Conservation (phyloP, 2,113 vertebrate species). For the Campylomormyrus numenius region DNA sequence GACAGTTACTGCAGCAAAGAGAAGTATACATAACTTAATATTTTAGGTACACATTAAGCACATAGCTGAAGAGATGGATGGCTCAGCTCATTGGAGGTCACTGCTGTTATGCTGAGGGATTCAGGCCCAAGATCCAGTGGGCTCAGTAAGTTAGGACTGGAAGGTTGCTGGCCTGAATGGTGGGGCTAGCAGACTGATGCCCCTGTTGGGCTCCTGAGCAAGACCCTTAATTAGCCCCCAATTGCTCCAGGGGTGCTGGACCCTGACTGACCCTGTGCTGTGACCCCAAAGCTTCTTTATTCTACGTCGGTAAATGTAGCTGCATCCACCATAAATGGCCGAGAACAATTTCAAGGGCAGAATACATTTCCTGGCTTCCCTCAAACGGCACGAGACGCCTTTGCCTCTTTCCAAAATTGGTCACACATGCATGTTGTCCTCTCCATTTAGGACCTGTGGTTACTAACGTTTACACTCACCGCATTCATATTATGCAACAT, state of each 20-base stretch:
- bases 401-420: not conserved
- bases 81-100: not conserved
- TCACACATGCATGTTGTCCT: not conserved
- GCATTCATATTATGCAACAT: not conserved
- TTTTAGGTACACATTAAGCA: not conserved
- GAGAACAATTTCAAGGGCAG: not conserved
- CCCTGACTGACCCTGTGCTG: not conserved
- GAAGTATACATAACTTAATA: not conserved
- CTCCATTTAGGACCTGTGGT: not conserved
- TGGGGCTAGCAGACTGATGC: not conserved
- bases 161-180: not conserved
- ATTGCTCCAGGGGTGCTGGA: not conserved
- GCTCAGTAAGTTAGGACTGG: not conserved
- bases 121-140: not conserved
- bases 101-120: not conserved
- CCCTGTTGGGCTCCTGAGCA: too few species aligned
- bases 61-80: not conserved
- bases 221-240: not conserved
- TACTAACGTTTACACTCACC: not conserved
- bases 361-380: not conserved
- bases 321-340: not conserved
- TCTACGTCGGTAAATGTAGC: not conserved
- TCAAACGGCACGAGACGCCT: not conserved
- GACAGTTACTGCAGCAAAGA: not conserved
- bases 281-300: not conserved